Percentiles rank a stretch among this genome's conserved stretches.
Evolutionary conservation across 92 coral and sea anemone species (phyloP).

Genomic region (Pocillopora meandrina): DNA sequence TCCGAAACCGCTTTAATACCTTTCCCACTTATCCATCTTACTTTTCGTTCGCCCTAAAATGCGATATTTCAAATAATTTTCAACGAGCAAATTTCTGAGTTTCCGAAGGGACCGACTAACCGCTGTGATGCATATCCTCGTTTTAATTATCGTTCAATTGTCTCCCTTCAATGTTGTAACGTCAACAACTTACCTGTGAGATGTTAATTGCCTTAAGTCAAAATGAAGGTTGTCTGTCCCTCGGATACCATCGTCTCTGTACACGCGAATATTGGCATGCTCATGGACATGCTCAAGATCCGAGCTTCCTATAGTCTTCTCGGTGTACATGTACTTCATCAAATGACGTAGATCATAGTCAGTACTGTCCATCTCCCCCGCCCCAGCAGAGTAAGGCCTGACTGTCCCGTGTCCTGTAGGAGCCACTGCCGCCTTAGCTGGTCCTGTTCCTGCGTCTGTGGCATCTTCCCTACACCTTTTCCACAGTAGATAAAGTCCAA

Average conservation of each 20-base stretch:
- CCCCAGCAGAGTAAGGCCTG: slow-evolving; percentile 62
- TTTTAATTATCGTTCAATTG: too few relatives aligned
- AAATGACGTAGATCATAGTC: slow-evolving; percentile 61
- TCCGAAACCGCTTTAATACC: too few relatives aligned
- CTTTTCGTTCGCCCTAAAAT: too few relatives aligned
- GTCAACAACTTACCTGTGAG: slow-evolving; percentile 49
- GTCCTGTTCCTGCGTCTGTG: slow-evolving; percentile 10
- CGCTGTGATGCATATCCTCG: too few relatives aligned
- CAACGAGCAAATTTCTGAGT: too few relatives aligned
- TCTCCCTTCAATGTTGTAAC: neutral
- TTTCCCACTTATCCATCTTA: too few relatives aligned
- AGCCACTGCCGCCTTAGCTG: slow-evolving; percentile 15
- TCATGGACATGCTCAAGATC: slow-evolving; percentile 42
- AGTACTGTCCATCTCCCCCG: slow-evolving; percentile 59
- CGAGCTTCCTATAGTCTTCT: neutral
- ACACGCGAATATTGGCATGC: slow-evolving; percentile 31
- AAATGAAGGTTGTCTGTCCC: slow-evolving; percentile 64
- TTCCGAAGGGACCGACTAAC: too few relatives aligned
- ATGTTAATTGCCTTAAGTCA: slow-evolving; percentile 59
- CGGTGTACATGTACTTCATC: slow-evolving; percentile 58
- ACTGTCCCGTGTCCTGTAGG: slow-evolving; percentile 67
- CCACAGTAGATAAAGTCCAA: slow-evolving; percentile 56
- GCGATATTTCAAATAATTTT: too few relatives aligned
- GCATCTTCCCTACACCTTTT: slow-evolving; percentile 25
- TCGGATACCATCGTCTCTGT: slow-evolving; percentile 54